Base-by-base conservation (phyloP, 2,888 invertebrate species). In the Sinotaia quadrata region DNA sequence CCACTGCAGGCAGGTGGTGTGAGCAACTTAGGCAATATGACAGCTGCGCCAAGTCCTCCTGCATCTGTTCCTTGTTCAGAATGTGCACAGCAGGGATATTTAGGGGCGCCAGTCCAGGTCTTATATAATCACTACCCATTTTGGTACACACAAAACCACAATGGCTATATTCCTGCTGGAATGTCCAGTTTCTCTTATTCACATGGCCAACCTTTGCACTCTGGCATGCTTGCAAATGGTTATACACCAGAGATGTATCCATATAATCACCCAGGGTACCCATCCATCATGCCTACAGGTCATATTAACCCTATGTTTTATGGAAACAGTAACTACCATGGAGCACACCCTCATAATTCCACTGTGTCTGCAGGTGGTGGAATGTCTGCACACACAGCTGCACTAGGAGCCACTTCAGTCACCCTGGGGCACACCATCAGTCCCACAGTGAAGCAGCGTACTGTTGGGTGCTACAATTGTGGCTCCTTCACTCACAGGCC, bases 401-500 rank as follows among this genome's bases (percentile, higher is more conserved):
- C 49, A 5, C 49, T 47, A 41, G 66, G 47, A 29, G 51, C 15
- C 4, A 5, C 34, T 2, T 18, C 33, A 15, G 58, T 36, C 8
- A 21, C 54, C 2, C 24, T 33, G 33, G 37, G 10, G 18, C 34
- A 21, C 21, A 49, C 36, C 24, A 51, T n/a, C 33, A 29, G 5
- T 29, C 29, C 36, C 3, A 29, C 58, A 37, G 47, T 41, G 47
- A 27, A 70, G n/a, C 68, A 60, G 52, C 62, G 68, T 37, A 65
- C 62, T 34, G 67, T 63, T 74, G 77, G 94, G 52, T 97, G 97
- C 89, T 96, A 94, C 90, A 97, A 97, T 88, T 97, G 97, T 89
- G 97, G 97, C 72, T 93, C 93, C 65, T 91, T 92, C 67, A 93
- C 92, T 62, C 97, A 97, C 88, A 91, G 91, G 61, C 95, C 95